Conservation (phyloP, 2,888 invertebrate genomes). For the Agapostemon virescens region DNA sequence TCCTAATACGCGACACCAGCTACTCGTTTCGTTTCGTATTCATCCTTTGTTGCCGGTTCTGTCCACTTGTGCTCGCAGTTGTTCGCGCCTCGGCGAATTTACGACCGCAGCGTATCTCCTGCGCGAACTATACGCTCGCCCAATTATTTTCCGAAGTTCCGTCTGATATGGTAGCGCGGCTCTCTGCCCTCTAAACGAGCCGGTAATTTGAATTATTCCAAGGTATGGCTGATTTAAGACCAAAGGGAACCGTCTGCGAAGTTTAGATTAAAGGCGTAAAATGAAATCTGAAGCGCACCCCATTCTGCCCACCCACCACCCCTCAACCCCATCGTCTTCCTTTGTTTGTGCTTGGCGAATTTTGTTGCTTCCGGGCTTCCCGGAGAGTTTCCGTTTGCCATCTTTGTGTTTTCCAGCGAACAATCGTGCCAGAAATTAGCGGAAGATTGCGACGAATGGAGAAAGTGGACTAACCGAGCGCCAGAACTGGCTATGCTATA, state of each 20-base stretch:
- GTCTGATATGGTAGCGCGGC: conserved; percentile 18
- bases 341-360: conserved; percentile 40
- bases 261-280: conserved; percentile 51
- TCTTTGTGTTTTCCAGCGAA: conserved; percentile 20
- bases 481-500: background rate
- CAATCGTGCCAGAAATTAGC: background rate
- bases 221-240: conserved; percentile 52
- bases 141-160: conserved; percentile 28
- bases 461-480: background rate
- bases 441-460: background rate
- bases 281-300: conserved; percentile 43
- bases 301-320: background rate
- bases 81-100: conserved; percentile 22
- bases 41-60: conserved; percentile 15
- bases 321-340: background rate
- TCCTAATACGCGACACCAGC: background rate
- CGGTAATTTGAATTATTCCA: conserved; percentile 54
- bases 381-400: conserved; percentile 18
- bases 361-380: conserved; percentile 17
- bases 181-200: conserved; percentile 15
- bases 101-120: conserved; percentile 14
- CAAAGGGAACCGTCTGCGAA: conserved; percentile 55
- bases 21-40: conserved; percentile 12
- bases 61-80: conserved; percentile 9
- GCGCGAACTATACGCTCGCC: background rate